Evolutionary conservation across 1,140 invertebrate genomes (phyloP).

Genomic region (Platorchestia sp.): DNA sequence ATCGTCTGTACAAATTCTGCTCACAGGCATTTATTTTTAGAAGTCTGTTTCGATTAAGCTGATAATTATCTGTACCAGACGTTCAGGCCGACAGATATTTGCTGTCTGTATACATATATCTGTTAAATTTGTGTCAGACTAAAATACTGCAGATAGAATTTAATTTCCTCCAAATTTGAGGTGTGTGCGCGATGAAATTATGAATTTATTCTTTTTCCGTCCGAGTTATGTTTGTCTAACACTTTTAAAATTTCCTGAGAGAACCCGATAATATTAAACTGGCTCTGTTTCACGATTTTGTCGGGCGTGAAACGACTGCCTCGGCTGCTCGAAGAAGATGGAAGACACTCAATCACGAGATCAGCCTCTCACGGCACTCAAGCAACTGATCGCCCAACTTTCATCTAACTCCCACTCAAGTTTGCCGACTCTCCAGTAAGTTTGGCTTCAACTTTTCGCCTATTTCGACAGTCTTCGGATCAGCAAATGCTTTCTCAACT

Average conservation of each 20-base stretch:
- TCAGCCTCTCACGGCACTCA: constrained; percentile 33
- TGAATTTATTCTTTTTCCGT: neutral
- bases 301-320: neutral
- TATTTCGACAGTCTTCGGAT: constrained; percentile 34
- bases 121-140: no score
- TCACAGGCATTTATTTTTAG: no score
- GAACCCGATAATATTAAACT: constrained; percentile 68
- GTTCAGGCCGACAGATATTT: no score
- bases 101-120: no score
- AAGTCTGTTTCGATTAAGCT: no score
- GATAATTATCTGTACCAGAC: no score
- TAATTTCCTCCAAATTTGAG: no score
- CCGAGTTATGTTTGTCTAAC: neutral
- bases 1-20: no score
- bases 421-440: constrained; percentile 25
- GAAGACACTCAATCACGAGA: constrained; percentile 26
- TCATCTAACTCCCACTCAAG: constrained; percentile 36
- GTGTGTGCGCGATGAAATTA: neutral
- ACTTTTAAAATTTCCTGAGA: neutral
- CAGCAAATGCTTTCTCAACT: constrained; percentile 30
- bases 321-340: neutral
- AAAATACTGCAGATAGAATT: no score
- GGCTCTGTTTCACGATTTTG: neutral
- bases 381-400: constrained; percentile 52
- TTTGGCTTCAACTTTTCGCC: constrained; percentile 45